Evolutionary conservation across 64 coral and sea anemone genomes (phyloP), one percentile per base, ranked within the genome.

Genomic region (Montipora capricornis): DNA sequence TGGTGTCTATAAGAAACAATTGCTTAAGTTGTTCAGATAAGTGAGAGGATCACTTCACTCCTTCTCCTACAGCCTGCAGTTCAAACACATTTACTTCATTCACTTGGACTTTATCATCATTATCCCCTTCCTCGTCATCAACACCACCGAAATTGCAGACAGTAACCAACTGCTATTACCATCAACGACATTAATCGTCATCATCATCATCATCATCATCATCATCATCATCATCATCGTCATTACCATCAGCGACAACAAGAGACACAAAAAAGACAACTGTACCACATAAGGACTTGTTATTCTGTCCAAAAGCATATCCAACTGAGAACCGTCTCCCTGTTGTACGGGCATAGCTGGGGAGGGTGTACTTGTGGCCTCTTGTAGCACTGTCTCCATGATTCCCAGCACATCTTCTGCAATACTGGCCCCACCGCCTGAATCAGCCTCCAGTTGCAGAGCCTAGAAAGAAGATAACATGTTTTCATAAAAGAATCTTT

Each of bases 251-350:
- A 71, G 5, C 5, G 0, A 71, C 68, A n/a, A 71, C 17, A 71
- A 71, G 20, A 7, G 8, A 68, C 68, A 71, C 6, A 22, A n/a
- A 71, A 47, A 73, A 22, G 7, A 29, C 2, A 22, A 64, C 49
- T 66, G 46, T 96, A 98, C 97, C 87, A 99, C 97, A 81, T 94
- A 99, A 69, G 97, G 97, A 58, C 94, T 99, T 29, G 89, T 95
- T 75, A 99, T 99, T 15, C 91, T 99, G 80, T 99, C 95, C 0
- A 99, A 89, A 22, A 99, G 89, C 97, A 96, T 99, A 24, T 99
- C 97, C 12, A 99, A 86, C 77, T 99, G 97, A 50, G 94, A 94
- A 8, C 93, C 59, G 26, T 99, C 97, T 12, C 92, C 94, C 78
- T 99, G 90, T 44, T 89, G 93, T 0, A 91, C 53, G 44, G 97